phyloP scores from a whole-genome alignment of 2,797 vertebrate species.

The Sebastes taczanowskii region DNA sequence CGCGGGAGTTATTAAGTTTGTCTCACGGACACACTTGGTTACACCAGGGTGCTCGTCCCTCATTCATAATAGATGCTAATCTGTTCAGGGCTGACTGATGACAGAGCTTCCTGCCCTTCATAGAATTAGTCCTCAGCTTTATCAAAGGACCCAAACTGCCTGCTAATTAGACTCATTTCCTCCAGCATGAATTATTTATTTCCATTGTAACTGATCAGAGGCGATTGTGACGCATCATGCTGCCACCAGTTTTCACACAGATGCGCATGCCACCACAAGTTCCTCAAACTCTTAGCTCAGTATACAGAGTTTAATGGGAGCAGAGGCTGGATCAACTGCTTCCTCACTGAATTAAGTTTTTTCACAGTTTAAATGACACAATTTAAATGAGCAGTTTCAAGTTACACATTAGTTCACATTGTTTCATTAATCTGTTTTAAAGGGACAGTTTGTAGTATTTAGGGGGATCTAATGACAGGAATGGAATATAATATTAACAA shows the following conservation, averaged over 20 bases:
- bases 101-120: slow-evolving; percentile 97
- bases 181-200: slow-evolving; percentile 99
- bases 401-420: neutral
- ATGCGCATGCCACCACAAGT: slow-evolving; percentile 85
- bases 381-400: neutral
- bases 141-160: slow-evolving; percentile 98
- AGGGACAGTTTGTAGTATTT: neutral
- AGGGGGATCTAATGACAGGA: too few relatives aligned
- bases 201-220: slow-evolving; percentile 96
- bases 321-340: slow-evolving; percentile 11
- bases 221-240: slow-evolving; percentile 94
- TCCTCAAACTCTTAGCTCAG: slow-evolving; percentile 77
- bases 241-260: slow-evolving; percentile 91
- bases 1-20: slow-evolving; percentile 96
- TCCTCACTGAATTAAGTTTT: neutral
- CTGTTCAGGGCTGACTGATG: slow-evolving; percentile 98
- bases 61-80: slow-evolving; percentile 99
- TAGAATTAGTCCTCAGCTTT: slow-evolving; percentile 94
- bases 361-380: slow-evolving; percentile 16
- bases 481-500: too few relatives aligned
- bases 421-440: neutral
- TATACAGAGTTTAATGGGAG: slow-evolving; percentile 61
- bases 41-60: slow-evolving; percentile 93
- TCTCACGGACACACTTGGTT: slow-evolving; percentile 96
- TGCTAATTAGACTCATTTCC: slow-evolving; percentile 99